phyloP scores from a whole-genome alignment of 2,113 vertebrate species.

The Acinonyx jubatus region DNA sequence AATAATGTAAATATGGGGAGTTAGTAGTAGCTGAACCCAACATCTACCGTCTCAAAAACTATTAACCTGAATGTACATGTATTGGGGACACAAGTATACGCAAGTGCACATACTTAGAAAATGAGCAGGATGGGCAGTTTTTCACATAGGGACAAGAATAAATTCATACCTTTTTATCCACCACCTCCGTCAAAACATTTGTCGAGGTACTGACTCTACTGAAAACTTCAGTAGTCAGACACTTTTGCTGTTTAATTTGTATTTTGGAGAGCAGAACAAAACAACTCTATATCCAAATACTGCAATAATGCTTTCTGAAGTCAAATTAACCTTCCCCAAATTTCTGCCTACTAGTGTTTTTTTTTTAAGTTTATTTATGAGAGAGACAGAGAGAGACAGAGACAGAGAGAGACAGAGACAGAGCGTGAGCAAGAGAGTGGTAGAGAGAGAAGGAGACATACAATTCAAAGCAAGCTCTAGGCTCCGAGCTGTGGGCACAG shows the following conservation, averaged over 20 bases:
- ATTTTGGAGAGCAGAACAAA: neutral
- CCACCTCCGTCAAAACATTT: neutral
- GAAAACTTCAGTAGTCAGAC: neutral
- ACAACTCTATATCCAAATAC: neutral
- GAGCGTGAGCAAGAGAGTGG: too few species aligned
- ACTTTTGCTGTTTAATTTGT: neutral
- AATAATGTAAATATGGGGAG: neutral
- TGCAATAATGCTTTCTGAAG: slow-evolving; percentile 11
- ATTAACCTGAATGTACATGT: neutral
- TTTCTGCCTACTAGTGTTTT: neutral
- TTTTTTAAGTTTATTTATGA: too few species aligned
- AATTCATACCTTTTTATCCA: neutral
- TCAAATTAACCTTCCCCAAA: neutral
- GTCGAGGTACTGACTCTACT: neutral
- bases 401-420: too few species aligned
- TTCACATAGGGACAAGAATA: neutral
- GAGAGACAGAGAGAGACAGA: too few species aligned
- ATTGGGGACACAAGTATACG: neutral
- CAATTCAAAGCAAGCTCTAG: too few species aligned
- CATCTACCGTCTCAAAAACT: neutral
- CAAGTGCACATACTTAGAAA: neutral
- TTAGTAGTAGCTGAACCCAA: neutral
- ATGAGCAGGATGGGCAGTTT: neutral
- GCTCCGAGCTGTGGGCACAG: too few species aligned
- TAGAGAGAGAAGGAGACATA: too few species aligned